phyloP scores from a whole-genome alignment of 1,140 invertebrate genomes.

The Oppia nitens region DNA sequence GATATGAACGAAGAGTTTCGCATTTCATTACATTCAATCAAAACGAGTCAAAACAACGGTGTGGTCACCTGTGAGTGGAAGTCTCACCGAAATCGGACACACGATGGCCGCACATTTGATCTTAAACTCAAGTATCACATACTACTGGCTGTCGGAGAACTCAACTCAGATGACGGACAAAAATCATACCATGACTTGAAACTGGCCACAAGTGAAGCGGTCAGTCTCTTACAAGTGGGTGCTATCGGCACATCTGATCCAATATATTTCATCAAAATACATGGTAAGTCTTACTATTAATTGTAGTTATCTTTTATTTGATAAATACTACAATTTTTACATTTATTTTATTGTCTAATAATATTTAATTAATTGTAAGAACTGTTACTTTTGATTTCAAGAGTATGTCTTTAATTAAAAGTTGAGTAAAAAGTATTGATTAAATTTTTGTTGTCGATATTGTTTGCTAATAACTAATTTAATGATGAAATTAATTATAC shows the following conservation, averaged over 20 bases:
- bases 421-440: too few relatives aligned
- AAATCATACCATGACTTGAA: slow-evolving; percentile 13
- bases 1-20: neutral
- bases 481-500: too few relatives aligned
- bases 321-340: neutral
- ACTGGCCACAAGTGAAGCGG: neutral
- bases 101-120: neutral
- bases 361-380: too few relatives aligned
- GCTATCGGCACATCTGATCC: neutral
- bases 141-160: neutral
- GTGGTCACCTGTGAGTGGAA: slow-evolving; percentile 1
- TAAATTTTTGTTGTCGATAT: too few relatives aligned
- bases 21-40: neutral
- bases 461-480: too few relatives aligned
- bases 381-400: too few relatives aligned
- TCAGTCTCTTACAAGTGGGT: slow-evolving; percentile 8
- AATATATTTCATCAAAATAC: slow-evolving; percentile 1
- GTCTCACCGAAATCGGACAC: neutral
- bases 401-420: too few relatives aligned
- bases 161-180: neutral
- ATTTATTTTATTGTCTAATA: too few relatives aligned
- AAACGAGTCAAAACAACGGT: neutral
- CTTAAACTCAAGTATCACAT: slow-evolving; percentile 2
- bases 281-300: slow-evolving; percentile 44
- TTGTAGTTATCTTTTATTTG: neutral